Conservation (phyloP, 2,113 vertebrate genomes). For the Brienomyrus longianalis region DNA sequence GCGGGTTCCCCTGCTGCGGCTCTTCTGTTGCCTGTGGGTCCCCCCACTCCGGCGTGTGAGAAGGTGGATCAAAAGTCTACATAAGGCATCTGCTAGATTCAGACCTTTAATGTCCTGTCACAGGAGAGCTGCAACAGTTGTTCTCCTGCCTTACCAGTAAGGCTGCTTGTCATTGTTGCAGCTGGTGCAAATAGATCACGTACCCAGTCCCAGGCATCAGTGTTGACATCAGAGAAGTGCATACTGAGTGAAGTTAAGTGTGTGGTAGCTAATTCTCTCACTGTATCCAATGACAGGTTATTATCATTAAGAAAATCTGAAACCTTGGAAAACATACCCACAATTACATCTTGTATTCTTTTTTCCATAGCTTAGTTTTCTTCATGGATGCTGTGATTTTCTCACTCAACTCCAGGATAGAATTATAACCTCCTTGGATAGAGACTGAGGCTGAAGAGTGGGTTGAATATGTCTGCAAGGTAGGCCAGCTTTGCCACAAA, state of each 20-base stretch:
- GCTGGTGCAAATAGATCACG: conserved; percentile 18
- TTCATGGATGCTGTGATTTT: not conserved
- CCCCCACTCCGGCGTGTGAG: too few species aligned
- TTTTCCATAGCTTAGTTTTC: not conserved
- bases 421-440: conserved; percentile 17
- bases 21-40: too few species aligned
- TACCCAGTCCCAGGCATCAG: conserved; percentile 25
- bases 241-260: conserved; percentile 25
- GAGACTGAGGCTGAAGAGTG: conserved; percentile 18
- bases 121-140: conserved; percentile 25
- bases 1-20: too few species aligned
- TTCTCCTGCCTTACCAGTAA: conserved; percentile 15
- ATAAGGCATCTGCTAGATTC: conserved; percentile 22
- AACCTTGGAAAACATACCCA: conserved; percentile 11
- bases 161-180: not conserved
- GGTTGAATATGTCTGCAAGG: conserved; percentile 20
- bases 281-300: not conserved
- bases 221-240: conserved; percentile 17
- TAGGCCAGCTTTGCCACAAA: conserved; percentile 18
- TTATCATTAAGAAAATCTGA: conserved; percentile 17
- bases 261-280: conserved; percentile 13
- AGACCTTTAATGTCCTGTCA: conserved; percentile 20
- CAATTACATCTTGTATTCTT: conserved; percentile 10
- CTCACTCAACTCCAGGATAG: conserved; percentile 24
- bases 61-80: conserved; percentile 23